Evolutionary conservation across 2,113 vertebrate genomes (phyloP), one percentile per base, ranked within the genome.

Genomic region (Elephas maximus): DNA sequence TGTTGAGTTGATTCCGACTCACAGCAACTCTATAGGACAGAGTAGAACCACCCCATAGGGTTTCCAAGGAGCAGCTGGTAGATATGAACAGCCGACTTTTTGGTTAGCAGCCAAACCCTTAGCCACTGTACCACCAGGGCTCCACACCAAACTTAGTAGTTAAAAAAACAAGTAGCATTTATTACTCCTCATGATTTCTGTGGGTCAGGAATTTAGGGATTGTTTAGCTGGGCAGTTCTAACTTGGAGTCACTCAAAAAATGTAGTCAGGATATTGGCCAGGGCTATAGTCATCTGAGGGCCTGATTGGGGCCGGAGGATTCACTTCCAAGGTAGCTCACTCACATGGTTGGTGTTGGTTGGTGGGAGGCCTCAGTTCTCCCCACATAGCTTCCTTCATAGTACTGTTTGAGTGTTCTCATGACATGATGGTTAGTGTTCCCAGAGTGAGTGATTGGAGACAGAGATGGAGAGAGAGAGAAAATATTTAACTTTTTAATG

Each of bases 111-210:
- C 15, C 53, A 57, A 57, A 57, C 15, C 3, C 53, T 57, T 57
- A 57, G 15, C 53, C 53, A 9, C 53, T 17, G 53, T 1, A 15
- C 53, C 53, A 57, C 53, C 53, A 57, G 53, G 15, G 53, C 53
- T 57, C 53, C 53, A 17, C 53, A 57, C 53, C 8, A 57, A 57
- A 17, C 53, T 57, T 57, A 57, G 53, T 57, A 14, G 53, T 14
- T 87, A 45, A 80, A 76, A 82, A 15, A 95, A 86, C 15, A 92
- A 33, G 33, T 67, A 79, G 88, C 53, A 83, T 51, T 83, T 73
- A 93, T 65, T 74, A 53, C 57, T 20, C 48, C 44, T 93, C 69
- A 80, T 3, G 76, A 62, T 83, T 74, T 45, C 60, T 76, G 11
- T 89, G n/a, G 41, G 60, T 74, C 21, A 85, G 60, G 48, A 80